Percentiles rank a stretch among this genome's conserved stretches.
phyloP scores from a whole-genome alignment of 2,888 invertebrate genomes.

The Polymixis flavicincta region DNA sequence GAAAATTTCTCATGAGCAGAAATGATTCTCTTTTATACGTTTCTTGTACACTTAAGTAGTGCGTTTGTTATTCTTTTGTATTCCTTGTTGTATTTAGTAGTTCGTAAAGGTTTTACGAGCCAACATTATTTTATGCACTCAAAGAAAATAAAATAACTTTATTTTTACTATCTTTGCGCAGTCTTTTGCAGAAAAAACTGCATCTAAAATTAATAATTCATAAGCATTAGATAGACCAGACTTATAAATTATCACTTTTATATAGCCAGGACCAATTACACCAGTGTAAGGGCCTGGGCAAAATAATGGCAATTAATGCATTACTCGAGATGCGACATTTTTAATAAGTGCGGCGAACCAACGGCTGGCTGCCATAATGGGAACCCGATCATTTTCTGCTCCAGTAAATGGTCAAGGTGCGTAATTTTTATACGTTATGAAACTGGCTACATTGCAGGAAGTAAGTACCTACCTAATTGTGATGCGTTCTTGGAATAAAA shows the following conservation, averaged over 20 bases:
- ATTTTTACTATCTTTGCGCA: not conserved
- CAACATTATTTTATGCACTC: not conserved
- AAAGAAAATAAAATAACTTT: not conserved
- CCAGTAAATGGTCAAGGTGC: constrained; percentile 50
- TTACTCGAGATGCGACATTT: constrained; percentile 53
- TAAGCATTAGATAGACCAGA: constrained; percentile 33
- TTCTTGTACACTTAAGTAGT: too few species aligned
- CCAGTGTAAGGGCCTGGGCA: constrained; percentile 21
- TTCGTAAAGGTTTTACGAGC: not conserved
- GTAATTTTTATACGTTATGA: constrained; percentile 51
- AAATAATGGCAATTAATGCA: constrained; percentile 61
- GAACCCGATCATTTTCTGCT: constrained; percentile 59
- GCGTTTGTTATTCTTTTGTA: too few species aligned
- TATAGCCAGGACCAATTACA: constrained; percentile 51
- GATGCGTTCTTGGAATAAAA: constrained; percentile 17
- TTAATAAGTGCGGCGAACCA: constrained; percentile 45
- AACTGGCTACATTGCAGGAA: constrained; percentile 32
- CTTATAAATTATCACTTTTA: constrained; percentile 43
- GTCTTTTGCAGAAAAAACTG: constrained; percentile 13
- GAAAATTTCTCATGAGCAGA: not conserved
- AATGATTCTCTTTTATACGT: not conserved
- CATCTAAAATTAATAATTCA: constrained; percentile 45
- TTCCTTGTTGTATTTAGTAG: not conserved
- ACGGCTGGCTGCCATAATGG: constrained; percentile 46
- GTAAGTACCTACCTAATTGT: constrained; percentile 6